These are phyloP conservation scores for Meteorus cinctellus DNA, from an alignment of 2,888 invertebrate species.

Conservation along the genomic window DNA sequence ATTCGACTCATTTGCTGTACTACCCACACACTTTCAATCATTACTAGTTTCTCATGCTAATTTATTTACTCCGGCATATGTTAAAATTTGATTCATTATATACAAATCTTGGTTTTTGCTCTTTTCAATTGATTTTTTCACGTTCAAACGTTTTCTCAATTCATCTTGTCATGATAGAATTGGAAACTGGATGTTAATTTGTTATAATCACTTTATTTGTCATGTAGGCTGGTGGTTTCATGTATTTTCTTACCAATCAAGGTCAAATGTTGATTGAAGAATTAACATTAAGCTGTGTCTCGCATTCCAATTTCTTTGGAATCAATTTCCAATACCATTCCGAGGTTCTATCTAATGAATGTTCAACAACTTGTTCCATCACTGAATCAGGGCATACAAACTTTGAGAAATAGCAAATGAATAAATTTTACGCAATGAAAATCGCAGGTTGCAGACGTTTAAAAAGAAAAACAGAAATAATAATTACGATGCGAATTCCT, in stretches of 20 bases:
- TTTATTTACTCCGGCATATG: neutral
- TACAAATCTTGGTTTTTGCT: neutral
- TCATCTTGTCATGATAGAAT: neutral
- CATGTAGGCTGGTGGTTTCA: neutral
- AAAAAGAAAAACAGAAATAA: neutral
- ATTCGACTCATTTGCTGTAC: constrained; percentile 43
- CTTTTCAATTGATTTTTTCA: neutral
- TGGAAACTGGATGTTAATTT: neutral
- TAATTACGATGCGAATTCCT: neutral
- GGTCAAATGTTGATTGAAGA: neutral
- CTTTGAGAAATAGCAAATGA: neutral
- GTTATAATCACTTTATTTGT: neutral
- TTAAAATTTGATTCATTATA: neutral
- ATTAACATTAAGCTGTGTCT: constrained; percentile 1
- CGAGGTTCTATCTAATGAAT: neutral
- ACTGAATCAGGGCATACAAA: neutral
- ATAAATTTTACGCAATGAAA: neutral
- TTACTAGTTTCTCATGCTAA: neutral
- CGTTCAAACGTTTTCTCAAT: neutral
- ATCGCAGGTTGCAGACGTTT: neutral
- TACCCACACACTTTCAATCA: constrained; percentile 35
- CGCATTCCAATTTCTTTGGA: neutral
- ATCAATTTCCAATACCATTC: neutral
- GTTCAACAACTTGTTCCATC: neutral
- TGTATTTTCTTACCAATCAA: neutral